These are phyloP conservation scores for Dascillus cervinus DNA, from an alignment of 2,888 invertebrate genomes.

Conservation along the genomic window DNA sequence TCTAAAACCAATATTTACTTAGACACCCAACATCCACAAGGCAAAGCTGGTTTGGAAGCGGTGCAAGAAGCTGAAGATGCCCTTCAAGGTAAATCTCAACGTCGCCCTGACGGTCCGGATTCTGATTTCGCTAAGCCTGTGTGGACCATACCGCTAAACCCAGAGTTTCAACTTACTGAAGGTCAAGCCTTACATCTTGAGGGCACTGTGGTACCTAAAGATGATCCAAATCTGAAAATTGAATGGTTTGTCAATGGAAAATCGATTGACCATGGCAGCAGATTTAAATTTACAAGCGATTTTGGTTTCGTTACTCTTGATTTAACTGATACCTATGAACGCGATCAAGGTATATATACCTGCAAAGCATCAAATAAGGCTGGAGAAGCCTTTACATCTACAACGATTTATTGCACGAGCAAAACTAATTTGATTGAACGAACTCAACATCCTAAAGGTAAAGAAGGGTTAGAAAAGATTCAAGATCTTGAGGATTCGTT, in stretches of 20 bases:
- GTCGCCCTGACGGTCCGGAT: constrained; percentile 64
- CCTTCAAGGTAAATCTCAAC: constrained; percentile 61
- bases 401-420: constrained; percentile 75
- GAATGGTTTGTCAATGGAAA: constrained; percentile 95
- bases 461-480: constrained; percentile 84
- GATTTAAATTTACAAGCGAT: constrained; percentile 89
- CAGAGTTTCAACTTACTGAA: constrained; percentile 74
- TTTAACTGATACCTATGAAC: constrained; percentile 82
- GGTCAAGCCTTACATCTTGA: constrained; percentile 85
- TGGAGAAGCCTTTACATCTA: constrained; percentile 89
- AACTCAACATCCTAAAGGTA: constrained; percentile 93
- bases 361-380: constrained; percentile 83
- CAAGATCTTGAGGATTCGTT: constrained; percentile 85
- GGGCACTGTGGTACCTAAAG: constrained; percentile 89
- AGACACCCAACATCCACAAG: constrained; percentile 94
- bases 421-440: constrained; percentile 78
- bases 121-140: constrained; percentile 75
- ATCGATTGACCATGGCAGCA: constrained; percentile 74
- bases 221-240: constrained; percentile 82
- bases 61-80: constrained; percentile 86
- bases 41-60: constrained; percentile 79
- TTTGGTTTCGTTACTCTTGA: constrained; percentile 96
- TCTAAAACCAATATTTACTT: constrained; percentile 71
- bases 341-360: constrained; percentile 91
- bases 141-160: constrained; percentile 74